These are phyloP conservation scores for Sciurus vulgaris DNA, from an alignment of 2,797 vertebrate species.

Conservation along the genomic window DNA sequence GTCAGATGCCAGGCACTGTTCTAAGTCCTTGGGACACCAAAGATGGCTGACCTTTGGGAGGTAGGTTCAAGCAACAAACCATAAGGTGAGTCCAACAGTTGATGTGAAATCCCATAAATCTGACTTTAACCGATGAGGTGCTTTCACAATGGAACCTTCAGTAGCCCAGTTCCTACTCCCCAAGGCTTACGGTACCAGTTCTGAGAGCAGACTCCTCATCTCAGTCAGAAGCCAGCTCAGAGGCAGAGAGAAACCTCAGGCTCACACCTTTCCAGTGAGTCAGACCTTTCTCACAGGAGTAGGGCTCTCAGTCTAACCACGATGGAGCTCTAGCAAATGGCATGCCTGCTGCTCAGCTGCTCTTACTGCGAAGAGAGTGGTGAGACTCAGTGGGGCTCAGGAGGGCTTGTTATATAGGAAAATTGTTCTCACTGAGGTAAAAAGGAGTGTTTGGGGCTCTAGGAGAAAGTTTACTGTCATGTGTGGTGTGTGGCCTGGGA, in stretches of 20 bases:
- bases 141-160: neutral
- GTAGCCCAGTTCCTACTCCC: too few relatives aligned
- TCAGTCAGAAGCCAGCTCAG: neutral
- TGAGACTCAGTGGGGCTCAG: neutral
- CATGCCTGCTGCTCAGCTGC: neutral
- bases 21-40: neutral
- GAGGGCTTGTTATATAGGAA: neutral
- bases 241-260: constrained; percentile 37
- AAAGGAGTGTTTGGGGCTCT: neutral
- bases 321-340: neutral
- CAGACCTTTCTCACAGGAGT: constrained; percentile 29
- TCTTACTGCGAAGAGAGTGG: neutral
- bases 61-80: neutral
- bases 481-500: neutral
- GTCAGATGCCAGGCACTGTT: neutral
- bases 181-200: neutral
- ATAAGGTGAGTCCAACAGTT: accelerated
- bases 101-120: neutral
- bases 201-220: neutral
- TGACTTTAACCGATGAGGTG: neutral
- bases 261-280: constrained; percentile 33
- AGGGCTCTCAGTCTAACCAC: neutral
- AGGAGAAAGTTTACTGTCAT: neutral
- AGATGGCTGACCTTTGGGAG: neutral
- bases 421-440: neutral